Evolutionary conservation across 2,888 invertebrate genomes (phyloP).

Genomic region (Ctena decussata): DNA sequence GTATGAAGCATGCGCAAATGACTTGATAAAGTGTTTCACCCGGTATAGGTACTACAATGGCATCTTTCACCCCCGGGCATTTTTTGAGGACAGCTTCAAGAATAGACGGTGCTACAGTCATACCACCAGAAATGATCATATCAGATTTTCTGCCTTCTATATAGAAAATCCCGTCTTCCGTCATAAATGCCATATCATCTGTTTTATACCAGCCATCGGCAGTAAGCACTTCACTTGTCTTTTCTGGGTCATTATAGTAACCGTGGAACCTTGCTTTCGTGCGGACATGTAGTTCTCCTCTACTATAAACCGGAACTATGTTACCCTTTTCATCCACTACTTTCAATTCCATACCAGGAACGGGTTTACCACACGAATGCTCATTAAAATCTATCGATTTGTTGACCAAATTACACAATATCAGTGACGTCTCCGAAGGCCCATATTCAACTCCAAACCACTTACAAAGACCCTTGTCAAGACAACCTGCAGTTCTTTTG

Average conservation of each 20-base stretch:
- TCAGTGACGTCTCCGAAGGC: not conserved
- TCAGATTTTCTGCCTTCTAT: constrained; percentile 44
- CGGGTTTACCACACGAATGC: not conserved
- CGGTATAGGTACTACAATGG: constrained; percentile 53
- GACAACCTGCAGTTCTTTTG: not conserved
- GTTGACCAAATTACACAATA: not conserved
- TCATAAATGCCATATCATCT: constrained; percentile 22
- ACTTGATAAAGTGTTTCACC: constrained; percentile 55
- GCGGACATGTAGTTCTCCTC: constrained; percentile 22
- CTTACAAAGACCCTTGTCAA: constrained; percentile 11
- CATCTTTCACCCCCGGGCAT: constrained; percentile 28
- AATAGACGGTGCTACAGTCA: constrained; percentile 44
- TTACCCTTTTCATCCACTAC: constrained; percentile 27
- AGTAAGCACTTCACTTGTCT: constrained; percentile 1
- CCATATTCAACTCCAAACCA: constrained; percentile 17
- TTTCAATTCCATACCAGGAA: constrained; percentile 28
- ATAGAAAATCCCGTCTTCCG: constrained; percentile 23
- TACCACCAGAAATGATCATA: constrained; percentile 44
- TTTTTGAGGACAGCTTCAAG: constrained; percentile 18
- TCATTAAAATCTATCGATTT: not conserved
- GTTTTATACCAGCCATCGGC: constrained; percentile 35
- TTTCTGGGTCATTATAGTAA: constrained; percentile 30
- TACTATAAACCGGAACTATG: constrained; percentile 23
- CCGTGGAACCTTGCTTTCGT: constrained; percentile 9
- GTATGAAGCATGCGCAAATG: constrained; percentile 65